Conservation (phyloP, 2,888 invertebrate genomes). For the Drepanosiphum platanoidis region DNA sequence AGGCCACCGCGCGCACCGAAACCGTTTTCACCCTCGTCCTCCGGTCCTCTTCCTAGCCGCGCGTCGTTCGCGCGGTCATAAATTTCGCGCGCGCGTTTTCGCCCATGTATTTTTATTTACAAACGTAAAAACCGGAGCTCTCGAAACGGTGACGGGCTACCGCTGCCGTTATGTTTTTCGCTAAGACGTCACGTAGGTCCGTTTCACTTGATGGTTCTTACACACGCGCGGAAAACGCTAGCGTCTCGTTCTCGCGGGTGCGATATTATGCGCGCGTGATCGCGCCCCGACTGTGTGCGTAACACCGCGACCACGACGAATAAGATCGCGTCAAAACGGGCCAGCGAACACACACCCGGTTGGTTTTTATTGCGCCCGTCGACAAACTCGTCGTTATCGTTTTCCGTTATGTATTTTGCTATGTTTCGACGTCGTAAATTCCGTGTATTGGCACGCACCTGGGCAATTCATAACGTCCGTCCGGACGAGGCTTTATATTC, state of each 20-base stretch:
- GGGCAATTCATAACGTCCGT: too few species aligned
- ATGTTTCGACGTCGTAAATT: too few species aligned
- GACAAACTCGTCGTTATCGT: too few species aligned
- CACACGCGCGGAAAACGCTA: neutral
- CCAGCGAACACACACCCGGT: neutral
- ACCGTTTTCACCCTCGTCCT: neutral
- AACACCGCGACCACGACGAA: too few species aligned
- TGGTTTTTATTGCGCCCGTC: neutral
- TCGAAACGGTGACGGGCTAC: neutral
- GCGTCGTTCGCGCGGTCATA: neutral
- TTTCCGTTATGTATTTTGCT: too few species aligned
- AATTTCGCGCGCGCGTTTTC: neutral
- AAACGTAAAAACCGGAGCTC: neutral
- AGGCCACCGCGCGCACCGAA: neutral
- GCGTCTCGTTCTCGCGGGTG: slow-evolving; percentile 30
- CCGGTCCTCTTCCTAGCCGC: too few species aligned
- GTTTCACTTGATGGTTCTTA: slow-evolving; percentile 48
- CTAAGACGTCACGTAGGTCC: slow-evolving; percentile 36
- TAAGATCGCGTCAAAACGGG: too few species aligned
- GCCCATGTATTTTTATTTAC: neutral
- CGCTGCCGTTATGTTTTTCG: too few species aligned
- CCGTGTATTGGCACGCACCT: too few species aligned
- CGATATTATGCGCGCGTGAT: too few species aligned
- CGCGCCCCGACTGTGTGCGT: too few species aligned
- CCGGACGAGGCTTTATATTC: too few species aligned